Conservation (phyloP, 1,140 invertebrate genomes). For the Paraescarpia echinospica region DNA sequence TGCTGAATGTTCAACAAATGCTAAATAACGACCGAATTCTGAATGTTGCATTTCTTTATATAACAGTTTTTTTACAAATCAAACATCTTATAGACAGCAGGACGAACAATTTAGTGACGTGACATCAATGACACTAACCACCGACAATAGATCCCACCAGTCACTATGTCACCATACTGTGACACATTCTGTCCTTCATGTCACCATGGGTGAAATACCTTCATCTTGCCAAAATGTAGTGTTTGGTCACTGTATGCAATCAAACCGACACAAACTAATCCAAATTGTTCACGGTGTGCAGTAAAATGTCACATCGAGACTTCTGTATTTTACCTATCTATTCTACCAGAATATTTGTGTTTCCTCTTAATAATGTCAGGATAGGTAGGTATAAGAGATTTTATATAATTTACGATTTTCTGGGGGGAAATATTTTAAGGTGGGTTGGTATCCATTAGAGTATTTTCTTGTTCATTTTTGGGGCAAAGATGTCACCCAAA, state of each 20-base stretch:
- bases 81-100: not conserved
- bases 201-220: not conserved
- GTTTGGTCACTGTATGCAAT: not conserved
- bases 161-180: not conserved
- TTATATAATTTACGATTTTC: no score
- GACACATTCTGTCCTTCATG: not conserved
- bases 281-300: no score
- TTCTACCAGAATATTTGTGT: no score
- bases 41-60: conserved; percentile 1
- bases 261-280: not conserved
- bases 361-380: no score
- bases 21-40: not conserved
- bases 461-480: no score
- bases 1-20: not conserved
- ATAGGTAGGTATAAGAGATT: no score
- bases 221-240: not conserved
- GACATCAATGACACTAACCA: not conserved
- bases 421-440: no score
- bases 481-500: no score
- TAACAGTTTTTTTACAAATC: not conserved
- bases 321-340: no score
- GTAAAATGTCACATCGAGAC: no score
- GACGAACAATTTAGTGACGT: not conserved
- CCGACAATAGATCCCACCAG: not conserved
- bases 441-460: no score